These are phyloP conservation scores for Chirona hameri DNA, from an alignment of 2,888 invertebrate genomes.

Conservation along the genomic window DNA sequence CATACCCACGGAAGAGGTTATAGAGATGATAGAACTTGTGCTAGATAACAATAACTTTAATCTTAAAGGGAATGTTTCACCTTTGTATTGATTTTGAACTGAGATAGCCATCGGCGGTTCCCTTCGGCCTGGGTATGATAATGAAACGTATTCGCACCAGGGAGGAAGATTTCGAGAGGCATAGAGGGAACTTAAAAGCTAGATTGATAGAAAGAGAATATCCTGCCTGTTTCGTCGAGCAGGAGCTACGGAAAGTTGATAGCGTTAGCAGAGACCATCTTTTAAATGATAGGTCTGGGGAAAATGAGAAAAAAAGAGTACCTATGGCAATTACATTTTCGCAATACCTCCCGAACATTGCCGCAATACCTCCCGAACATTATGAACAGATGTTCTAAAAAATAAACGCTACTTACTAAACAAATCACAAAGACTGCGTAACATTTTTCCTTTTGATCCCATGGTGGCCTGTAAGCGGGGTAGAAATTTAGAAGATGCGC, in stretches of 20 bases:
- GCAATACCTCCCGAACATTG: neutral
- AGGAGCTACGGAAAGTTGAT: neutral
- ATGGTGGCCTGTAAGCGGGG: no score
- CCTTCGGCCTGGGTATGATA: neutral
- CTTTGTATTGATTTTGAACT: neutral
- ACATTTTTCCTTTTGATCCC: no score
- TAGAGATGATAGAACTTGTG: no score
- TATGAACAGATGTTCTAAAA: neutral
- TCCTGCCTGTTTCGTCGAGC: neutral
- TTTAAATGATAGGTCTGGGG: neutral
- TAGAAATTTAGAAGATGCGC: neutral
- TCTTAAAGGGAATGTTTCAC: no score
- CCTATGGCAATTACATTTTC: neutral
- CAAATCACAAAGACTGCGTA: neutral
- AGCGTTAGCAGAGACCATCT: neutral
- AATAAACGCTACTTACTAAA: neutral
- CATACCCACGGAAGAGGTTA: no score
- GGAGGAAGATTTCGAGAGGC: neutral
- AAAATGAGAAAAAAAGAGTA: neutral
- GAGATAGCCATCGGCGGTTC: neutral
- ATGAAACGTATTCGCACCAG: neutral
- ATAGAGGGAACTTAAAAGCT: neutral
- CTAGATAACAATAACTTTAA: no score
- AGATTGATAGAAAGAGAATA: neutral
- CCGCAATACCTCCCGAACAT: neutral